Evolutionary conservation across 2,797 vertebrate genomes (phyloP), one percentile per base, ranked within the genome.

Genomic region (Todus mexicanus): DNA sequence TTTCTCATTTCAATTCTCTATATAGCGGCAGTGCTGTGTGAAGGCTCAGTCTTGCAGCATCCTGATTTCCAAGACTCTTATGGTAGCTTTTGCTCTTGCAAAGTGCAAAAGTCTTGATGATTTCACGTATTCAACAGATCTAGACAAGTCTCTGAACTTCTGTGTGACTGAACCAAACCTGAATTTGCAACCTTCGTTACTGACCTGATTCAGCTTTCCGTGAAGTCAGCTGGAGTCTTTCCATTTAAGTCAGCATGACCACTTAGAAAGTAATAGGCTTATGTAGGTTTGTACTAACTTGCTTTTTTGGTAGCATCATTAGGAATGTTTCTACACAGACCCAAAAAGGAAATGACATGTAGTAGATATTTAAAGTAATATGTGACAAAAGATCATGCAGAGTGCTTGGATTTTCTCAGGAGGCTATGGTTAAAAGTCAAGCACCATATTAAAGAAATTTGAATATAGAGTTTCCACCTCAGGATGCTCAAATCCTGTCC

Each of bases 221-320:
- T 75, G 73, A 85, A 93, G 78, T 84, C 92, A 94, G 48, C 51
- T 91, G 90, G 43, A 96, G 29, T 16, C 38, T 75, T 91, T 87
- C 84, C 75, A 43, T 63, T 85, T 17, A 92, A 80, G 26, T 72
- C 87, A 78, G 9, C 2, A 0, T 69, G 90, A 57, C 87, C 37
- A 51, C 33, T 56, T n/a, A 60, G 40, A 74, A 35, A 12, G 29
- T 37, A 54, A 77, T 18, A 72, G 79, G 43, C 54, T 81, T 89
- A 73, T n/a, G 8, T 22, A 47, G 54, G 15, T 87, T 85, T 89
- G 90, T 45, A 35, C 35, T 27, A 42, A 81, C 59, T 85, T 85
- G 75, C 31, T 89, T 89, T 91, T 83, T 17, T 31, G 43, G 35
- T 42, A 66, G 16, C 42, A 33, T 54, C 15, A 7, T 85, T 75